These are phyloP conservation scores for Tuberolachnus salignus DNA, from an alignment of 2,888 invertebrate genomes.

Conservation along the genomic window DNA sequence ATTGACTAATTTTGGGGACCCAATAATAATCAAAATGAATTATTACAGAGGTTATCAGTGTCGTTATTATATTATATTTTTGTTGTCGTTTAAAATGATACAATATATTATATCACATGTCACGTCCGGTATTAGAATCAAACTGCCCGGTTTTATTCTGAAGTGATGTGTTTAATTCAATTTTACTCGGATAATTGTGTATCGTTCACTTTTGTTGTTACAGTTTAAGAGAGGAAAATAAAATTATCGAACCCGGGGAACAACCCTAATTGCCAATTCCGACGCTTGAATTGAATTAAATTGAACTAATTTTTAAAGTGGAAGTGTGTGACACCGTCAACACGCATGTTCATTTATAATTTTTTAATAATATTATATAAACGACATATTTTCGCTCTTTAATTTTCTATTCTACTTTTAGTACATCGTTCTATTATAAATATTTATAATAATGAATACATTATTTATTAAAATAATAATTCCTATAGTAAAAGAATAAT, in stretches of 20 bases:
- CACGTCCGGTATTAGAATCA: slow-evolving; percentile 18
- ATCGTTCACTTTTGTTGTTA: slow-evolving; percentile 11
- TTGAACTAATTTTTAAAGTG: slow-evolving; percentile 24
- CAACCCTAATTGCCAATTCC: neutral
- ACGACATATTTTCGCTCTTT: neutral
- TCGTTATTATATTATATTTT: neutral
- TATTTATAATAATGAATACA: no score
- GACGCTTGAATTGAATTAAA: slow-evolving; percentile 17
- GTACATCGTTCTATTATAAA: no score
- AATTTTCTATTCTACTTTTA: neutral
- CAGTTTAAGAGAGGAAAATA: slow-evolving; percentile 6
- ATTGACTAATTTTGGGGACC: slow-evolving; percentile 22
- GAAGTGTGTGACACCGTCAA: neutral
- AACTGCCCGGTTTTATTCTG: neutral
- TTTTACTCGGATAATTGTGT: neutral
- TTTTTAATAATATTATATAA: neutral
- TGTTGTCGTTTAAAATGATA: slow-evolving; percentile 3
- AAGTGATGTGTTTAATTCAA: neutral
- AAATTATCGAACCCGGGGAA: neutral
- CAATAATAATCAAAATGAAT: slow-evolving; percentile 21
- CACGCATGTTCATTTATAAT: neutral
- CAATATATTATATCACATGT: neutral
- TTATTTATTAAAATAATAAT: no score
- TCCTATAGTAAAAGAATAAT: neutral
- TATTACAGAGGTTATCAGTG: slow-evolving; percentile 9